Percentiles rank a stretch among this genome's conserved stretches.
phyloP scores from a whole-genome alignment of 2,888 invertebrate species.

The Phortica magna region DNA sequence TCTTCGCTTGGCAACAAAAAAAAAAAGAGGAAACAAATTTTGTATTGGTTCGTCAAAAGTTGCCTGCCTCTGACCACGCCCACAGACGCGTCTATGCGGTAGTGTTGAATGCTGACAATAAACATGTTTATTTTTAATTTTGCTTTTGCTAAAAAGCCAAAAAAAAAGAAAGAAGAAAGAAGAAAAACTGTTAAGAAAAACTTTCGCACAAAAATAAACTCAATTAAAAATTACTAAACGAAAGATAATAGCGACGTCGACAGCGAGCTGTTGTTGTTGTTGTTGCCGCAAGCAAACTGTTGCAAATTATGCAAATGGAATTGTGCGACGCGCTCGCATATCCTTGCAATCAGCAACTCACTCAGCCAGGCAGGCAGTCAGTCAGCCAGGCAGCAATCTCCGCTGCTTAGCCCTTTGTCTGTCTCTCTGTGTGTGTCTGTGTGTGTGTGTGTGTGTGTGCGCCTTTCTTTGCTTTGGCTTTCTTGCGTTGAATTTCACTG shows the following conservation, averaged over 20 bases:
- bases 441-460: slow-evolving; percentile 12
- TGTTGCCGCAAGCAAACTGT: slow-evolving; percentile 34
- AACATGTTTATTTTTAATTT: slow-evolving; percentile 39
- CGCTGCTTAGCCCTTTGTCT: slow-evolving; percentile 39
- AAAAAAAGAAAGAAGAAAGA: not conserved
- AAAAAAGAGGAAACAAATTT: too few relatives aligned
- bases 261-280: not conserved
- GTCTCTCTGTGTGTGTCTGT: not conserved
- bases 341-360: not conserved
- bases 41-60: too few relatives aligned
- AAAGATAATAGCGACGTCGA: slow-evolving; percentile 51
- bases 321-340: slow-evolving; percentile 33
- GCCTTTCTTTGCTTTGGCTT: slow-evolving; percentile 39
- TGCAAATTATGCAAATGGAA: slow-evolving; percentile 52
- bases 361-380: slow-evolving; percentile 20
- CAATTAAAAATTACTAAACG: slow-evolving; percentile 63
- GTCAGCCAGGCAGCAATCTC: slow-evolving; percentile 25
- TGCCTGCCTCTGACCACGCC: too few relatives aligned
- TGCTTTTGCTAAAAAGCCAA: slow-evolving; percentile 3
- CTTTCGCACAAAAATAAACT: slow-evolving; percentile 50
- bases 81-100: not conserved
- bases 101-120: slow-evolving; percentile 10
- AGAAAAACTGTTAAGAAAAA: slow-evolving; percentile 41
- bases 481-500: slow-evolving; percentile 16
- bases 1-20: too few relatives aligned